Evolutionary conservation across 2,113 vertebrate genomes (phyloP).

Genomic region (Chaetura pelagica): DNA sequence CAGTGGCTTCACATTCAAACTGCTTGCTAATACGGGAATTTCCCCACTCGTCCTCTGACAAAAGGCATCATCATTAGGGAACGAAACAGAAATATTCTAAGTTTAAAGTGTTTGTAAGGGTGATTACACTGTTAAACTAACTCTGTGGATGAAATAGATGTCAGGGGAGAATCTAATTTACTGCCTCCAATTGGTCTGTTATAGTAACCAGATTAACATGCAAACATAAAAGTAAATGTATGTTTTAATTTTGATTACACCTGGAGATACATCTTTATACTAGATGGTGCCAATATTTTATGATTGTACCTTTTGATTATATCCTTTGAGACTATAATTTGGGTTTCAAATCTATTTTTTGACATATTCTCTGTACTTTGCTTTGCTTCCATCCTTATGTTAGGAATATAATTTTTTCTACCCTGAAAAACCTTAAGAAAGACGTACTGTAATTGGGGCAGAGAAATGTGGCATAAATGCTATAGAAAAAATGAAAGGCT

Average conservation of each 20-base stretch:
- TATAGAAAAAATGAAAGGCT: not conserved
- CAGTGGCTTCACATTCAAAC: not conserved
- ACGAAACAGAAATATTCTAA: not conserved
- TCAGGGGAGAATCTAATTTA: not conserved
- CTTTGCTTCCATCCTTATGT: not conserved
- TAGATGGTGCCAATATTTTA: not conserved
- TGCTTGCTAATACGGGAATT: not conserved
- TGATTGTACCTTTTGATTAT: not conserved
- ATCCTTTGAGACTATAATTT: not conserved
- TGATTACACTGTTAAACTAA: not conserved
- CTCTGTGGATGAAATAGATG: not conserved
- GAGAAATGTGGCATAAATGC: not conserved
- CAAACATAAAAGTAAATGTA: not conserved
- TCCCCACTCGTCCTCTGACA: not conserved
- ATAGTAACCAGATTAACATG: not conserved
- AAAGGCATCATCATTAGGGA: not conserved
- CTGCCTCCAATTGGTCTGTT: not conserved
- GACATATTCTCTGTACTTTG: not conserved
- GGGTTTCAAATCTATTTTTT: not conserved
- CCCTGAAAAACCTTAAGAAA: not conserved
- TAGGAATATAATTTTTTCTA: not conserved
- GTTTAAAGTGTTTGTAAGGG: not conserved
- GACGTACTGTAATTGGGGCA: not conserved
- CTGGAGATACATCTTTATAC: not conserved
- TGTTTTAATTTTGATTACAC: not conserved